These are phyloP conservation scores for Zaprionus nigranus DNA, from an alignment of 1,140 invertebrate genomes.

Conservation along the genomic window DNA sequence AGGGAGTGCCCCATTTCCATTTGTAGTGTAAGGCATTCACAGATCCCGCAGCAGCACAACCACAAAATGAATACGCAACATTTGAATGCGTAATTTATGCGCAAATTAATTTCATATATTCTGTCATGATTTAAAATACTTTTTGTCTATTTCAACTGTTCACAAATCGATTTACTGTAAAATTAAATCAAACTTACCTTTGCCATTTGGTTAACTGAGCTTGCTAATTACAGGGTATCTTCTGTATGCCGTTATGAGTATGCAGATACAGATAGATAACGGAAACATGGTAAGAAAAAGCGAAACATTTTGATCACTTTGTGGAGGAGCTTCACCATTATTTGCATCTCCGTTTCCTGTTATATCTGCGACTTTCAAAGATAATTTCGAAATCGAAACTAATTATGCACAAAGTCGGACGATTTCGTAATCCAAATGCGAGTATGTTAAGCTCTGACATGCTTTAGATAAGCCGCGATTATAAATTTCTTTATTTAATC, in stretches of 20 bases:
- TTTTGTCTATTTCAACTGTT: background rate
- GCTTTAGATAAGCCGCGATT: background rate
- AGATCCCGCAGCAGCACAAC: background rate
- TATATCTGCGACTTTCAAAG: background rate
- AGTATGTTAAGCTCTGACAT: background rate
- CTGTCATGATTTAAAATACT: background rate
- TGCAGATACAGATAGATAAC: conserved; percentile 1
- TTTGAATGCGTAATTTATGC: background rate
- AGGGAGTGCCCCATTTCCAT: too few species aligned
- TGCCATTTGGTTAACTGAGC: too few species aligned
- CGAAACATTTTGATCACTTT: background rate
- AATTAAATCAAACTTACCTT: too few species aligned
- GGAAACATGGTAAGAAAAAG: background rate
- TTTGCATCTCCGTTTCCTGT: background rate
- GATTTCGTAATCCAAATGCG: background rate
- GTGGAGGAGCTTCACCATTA: background rate
- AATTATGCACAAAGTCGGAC: background rate
- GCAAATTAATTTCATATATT: background rate
- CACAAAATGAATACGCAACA: background rate
- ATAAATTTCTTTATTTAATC: background rate
- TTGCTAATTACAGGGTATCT: background rate
- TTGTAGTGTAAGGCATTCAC: background rate
- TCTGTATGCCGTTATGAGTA: background rate
- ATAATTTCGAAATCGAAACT: background rate
- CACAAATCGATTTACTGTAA: background rate